Evolutionary conservation across 1,140 invertebrate genomes (phyloP).

Genomic region (Cataglyphis hispanica): DNA sequence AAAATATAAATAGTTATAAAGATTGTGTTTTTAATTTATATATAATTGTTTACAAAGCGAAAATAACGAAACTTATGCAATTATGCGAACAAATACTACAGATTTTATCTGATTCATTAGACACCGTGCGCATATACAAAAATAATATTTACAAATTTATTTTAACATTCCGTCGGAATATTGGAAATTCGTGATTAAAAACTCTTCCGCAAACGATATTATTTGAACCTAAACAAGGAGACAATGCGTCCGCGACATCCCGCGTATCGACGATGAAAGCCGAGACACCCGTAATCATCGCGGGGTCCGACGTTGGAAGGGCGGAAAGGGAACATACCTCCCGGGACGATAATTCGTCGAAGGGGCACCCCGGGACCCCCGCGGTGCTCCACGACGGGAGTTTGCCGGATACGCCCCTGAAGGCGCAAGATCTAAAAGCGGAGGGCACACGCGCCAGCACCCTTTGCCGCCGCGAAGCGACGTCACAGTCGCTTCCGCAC

Average conservation of each 20-base stretch:
- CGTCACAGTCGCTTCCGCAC: slow-evolving; percentile 59
- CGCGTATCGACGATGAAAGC: slow-evolving; percentile 83
- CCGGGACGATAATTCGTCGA: slow-evolving; percentile 79
- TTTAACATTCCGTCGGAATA: not conserved
- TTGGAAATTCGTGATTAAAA: slow-evolving; percentile 29
- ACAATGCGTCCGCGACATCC: slow-evolving; percentile 71
- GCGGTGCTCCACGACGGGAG: slow-evolving; percentile 78
- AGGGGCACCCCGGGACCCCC: slow-evolving; percentile 79
- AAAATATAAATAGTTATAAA: not conserved
- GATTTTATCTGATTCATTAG: not conserved
- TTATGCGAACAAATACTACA: not conserved
- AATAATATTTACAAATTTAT: not conserved
- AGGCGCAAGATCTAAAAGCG: slow-evolving; percentile 76
- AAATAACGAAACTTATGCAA: slow-evolving; percentile 5
- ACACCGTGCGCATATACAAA: not conserved
- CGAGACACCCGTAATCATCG: slow-evolving; percentile 84
- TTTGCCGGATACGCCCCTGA: slow-evolving; percentile 82
- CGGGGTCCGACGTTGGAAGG: slow-evolving; percentile 51
- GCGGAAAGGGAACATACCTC: slow-evolving; percentile 58
- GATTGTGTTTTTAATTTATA: not conserved
- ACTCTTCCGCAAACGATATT: slow-evolving; percentile 57
- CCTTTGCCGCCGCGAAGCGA: slow-evolving; percentile 73
- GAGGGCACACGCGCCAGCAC: slow-evolving; percentile 67
- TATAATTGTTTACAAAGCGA: no score
- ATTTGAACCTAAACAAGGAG: slow-evolving; percentile 42